Conservation (phyloP, 2,797 vertebrate genomes). For the Delichon dasypus region DNA sequence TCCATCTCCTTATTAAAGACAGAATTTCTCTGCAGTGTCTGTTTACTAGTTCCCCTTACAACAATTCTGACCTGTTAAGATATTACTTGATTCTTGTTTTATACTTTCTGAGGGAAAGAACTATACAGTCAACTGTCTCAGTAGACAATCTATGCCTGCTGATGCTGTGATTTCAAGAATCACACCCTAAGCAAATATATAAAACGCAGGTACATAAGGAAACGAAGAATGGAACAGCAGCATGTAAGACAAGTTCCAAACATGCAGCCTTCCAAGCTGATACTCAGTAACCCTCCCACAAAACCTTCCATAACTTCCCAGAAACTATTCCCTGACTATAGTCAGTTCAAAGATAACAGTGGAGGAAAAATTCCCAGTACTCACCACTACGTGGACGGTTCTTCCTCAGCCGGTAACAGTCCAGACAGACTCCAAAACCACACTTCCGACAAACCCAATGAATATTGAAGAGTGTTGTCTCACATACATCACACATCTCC, state of each 20-base stretch:
- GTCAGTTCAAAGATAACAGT: background rate
- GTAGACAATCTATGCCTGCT: background rate
- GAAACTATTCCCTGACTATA: background rate
- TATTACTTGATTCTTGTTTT: background rate
- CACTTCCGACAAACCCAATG: slow-evolving; percentile 99
- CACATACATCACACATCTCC: slow-evolving; percentile 99
- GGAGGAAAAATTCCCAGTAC: background rate
- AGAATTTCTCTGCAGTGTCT: background rate
- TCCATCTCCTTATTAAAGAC: background rate
- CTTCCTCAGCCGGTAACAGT: slow-evolving; percentile 95
- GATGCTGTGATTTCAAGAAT: background rate
- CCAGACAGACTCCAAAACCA: slow-evolving; percentile 97
- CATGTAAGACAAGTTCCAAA: background rate
- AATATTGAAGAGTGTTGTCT: slow-evolving; percentile 98
- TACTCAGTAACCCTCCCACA: background rate
- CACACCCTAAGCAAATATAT: background rate
- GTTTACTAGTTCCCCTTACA: background rate
- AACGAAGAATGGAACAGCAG: background rate
- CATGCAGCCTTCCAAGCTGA: background rate
- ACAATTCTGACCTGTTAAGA: background rate
- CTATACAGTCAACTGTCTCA: background rate
- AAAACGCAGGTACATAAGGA: background rate
- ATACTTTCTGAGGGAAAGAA: background rate
- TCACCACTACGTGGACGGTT: slow-evolving; percentile 90
- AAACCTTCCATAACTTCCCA: background rate